Evolutionary conservation across 1,140 invertebrate species (phyloP).

Genomic region (Tribolium madens): DNA sequence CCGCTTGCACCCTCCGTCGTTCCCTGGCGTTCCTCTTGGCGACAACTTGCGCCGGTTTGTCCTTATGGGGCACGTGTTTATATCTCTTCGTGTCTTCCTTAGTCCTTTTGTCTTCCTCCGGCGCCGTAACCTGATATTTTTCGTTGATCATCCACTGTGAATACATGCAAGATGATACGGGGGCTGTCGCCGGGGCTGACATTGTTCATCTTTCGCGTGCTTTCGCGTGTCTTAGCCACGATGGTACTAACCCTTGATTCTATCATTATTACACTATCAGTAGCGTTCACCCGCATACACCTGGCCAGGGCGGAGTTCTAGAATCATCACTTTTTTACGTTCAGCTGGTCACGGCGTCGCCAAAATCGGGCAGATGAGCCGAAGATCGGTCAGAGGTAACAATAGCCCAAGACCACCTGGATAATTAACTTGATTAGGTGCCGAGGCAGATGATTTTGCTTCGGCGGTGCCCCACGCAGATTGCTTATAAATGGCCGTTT

Average conservation of each 20-base stretch:
- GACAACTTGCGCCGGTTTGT: constrained; percentile 68
- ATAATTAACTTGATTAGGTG: constrained; percentile 32
- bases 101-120: background rate
- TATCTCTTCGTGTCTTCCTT: constrained; percentile 37
- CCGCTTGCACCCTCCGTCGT: constrained; percentile 70
- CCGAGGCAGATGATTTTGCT: constrained; percentile 15
- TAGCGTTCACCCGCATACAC: constrained; percentile 45
- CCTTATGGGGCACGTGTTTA: constrained; percentile 60
- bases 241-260: constrained; percentile 33
- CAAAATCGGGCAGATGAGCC: background rate
- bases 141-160: constrained; percentile 13
- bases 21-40: constrained; percentile 72
- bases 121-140: constrained; percentile 5
- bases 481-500: constrained; percentile 6
- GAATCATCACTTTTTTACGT: constrained; percentile 22
- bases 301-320: constrained; percentile 41
- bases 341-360: constrained; percentile 8
- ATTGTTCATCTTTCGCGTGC: constrained; percentile 12
- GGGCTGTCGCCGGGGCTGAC: background rate
- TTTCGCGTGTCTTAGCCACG: constrained; percentile 39
- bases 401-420: background rate
- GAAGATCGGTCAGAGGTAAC: background rate
- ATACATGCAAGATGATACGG: constrained; percentile 37
- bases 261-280: constrained; percentile 41
- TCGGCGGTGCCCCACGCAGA: background rate